These are phyloP conservation scores for Polyommatus icarus DNA, from an alignment of 2,888 invertebrate species.

Conservation along the genomic window DNA sequence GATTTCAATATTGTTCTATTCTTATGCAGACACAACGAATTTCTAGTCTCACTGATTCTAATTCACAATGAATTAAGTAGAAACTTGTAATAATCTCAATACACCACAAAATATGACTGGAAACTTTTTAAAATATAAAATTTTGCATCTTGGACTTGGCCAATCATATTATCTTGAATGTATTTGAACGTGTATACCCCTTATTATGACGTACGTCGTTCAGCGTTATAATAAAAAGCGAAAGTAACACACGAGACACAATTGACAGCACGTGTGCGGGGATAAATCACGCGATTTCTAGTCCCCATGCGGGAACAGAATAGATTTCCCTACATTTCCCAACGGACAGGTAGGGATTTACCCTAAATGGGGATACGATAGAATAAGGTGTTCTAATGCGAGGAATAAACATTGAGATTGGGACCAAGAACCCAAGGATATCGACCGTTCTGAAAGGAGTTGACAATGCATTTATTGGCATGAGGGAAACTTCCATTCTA, in stretches of 20 bases:
- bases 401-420: not conserved
- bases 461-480: too few relatives aligned
- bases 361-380: constrained; percentile 8
- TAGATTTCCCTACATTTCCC: not conserved
- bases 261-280: not conserved
- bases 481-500: too few relatives aligned
- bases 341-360: not conserved
- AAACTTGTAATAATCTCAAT: too few relatives aligned
- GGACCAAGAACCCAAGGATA: not conserved
- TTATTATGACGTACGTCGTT: not conserved
- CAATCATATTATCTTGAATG: too few relatives aligned
- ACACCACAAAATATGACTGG: too few relatives aligned
- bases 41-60: too few relatives aligned
- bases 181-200: not conserved
- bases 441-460: not conserved
- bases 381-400: constrained; percentile 10
- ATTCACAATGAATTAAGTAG: too few relatives aligned
- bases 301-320: not conserved
- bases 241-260: constrained; percentile 22
- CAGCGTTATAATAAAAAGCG: not conserved
- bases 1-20: too few relatives aligned
- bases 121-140: too few relatives aligned
- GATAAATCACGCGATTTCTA: constrained; percentile 20
- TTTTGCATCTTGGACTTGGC: too few relatives aligned
- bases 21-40: too few relatives aligned